These are phyloP conservation scores for Beaufortia kweichowensis DNA, from an alignment of 2,113 vertebrate genomes.

Conservation along the genomic window DNA sequence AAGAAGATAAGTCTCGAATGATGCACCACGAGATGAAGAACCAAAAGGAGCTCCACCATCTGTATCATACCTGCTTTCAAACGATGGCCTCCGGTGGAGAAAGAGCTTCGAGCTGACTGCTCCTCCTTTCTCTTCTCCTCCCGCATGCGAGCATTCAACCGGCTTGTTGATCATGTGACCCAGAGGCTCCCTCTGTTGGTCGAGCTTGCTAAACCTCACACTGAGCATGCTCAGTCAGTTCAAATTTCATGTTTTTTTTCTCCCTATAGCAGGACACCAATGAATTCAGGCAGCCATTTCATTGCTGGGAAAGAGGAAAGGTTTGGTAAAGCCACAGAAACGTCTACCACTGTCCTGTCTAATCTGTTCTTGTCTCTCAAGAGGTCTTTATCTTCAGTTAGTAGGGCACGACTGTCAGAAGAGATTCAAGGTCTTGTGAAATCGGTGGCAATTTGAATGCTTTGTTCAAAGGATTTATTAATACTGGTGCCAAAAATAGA, in stretches of 20 bases:
- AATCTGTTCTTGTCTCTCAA: conserved; percentile 48
- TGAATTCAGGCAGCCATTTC: conserved; percentile 51
- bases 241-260: conserved; percentile 56
- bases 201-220: conserved; percentile 64
- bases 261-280: conserved; percentile 53
- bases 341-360: conserved; percentile 29
- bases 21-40: conserved; percentile 46
- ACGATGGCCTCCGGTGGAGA: conserved; percentile 73
- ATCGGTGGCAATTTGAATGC: conserved; percentile 22
- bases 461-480: not conserved
- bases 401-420: conserved; percentile 24
- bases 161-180: conserved; percentile 70
- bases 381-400: conserved; percentile 52
- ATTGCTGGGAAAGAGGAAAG: conserved; percentile 8
- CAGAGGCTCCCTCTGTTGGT: conserved; percentile 77
- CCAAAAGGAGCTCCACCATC: conserved; percentile 55
- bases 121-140: conserved; percentile 69
- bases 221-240: conserved; percentile 73
- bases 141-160: conserved; percentile 71
- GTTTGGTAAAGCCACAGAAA: conserved; percentile 34
- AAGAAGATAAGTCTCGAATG: conserved; percentile 36
- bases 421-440: conserved; percentile 31
- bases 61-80: conserved; percentile 80
- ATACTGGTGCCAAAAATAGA: not conserved
- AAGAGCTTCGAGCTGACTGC: conserved; percentile 70